These are phyloP conservation scores for Zoroaster sp. DNA, from an alignment of 53 echinoderm and acorn worm genomes.

Conservation along the genomic window DNA sequence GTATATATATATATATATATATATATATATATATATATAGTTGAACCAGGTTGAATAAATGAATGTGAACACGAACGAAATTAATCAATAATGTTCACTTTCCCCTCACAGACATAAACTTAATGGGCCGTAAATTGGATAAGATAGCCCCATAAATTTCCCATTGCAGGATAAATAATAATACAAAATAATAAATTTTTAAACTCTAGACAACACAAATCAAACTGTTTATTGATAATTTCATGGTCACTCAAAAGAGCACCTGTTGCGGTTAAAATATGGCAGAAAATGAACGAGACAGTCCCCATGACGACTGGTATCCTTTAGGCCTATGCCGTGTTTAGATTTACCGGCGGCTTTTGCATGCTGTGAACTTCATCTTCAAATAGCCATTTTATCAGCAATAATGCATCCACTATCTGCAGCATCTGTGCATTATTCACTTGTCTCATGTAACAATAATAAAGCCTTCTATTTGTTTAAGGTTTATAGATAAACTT, in stretches of 20 bases:
- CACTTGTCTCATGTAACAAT: too few relatives aligned
- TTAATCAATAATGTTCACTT: neutral
- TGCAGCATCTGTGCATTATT: too few relatives aligned
- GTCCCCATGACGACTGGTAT: conserved; percentile 22
- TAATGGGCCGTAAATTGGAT: neutral
- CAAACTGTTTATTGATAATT: conserved; percentile 29
- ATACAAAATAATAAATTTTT: neutral
- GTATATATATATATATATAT: too few relatives aligned
- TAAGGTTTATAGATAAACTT: too few relatives aligned
- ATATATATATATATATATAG: too few relatives aligned
- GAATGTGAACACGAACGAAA: neutral
- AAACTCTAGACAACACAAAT: conserved; percentile 7
- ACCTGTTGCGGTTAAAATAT: conserved; percentile 45
- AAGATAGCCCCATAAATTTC: neutral
- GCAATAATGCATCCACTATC: too few relatives aligned
- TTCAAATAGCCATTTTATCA: neutral
- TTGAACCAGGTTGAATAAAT: too few relatives aligned
- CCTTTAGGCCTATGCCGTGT: neutral
- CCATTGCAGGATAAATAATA: neutral
- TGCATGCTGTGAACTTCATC: neutral
- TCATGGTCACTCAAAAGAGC: conserved; percentile 24
- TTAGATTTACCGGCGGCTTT: conserved; percentile 1
- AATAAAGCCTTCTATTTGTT: too few relatives aligned
- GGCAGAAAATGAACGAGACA: conserved; percentile 13
- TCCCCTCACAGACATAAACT: neutral